Evolutionary conservation across 2,113 vertebrate genomes (phyloP).

Genomic region (Leptobrachium ailaonicum): DNA sequence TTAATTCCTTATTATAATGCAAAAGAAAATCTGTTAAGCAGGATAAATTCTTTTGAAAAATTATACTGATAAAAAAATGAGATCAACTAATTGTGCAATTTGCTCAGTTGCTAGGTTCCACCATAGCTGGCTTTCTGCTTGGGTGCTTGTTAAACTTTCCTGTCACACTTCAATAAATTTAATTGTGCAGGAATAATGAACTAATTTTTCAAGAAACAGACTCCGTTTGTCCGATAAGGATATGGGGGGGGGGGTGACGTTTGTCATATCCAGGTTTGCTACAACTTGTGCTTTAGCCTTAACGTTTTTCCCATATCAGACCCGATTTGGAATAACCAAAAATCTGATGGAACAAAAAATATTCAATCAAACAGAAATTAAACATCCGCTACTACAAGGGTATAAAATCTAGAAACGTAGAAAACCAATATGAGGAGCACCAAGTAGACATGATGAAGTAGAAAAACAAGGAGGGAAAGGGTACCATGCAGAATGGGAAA

Average conservation of each 20-base stretch:
- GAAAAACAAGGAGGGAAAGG: no score
- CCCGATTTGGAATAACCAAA: no score
- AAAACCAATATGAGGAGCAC: no score
- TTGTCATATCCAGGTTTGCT: constrained; percentile 75
- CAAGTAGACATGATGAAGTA: no score
- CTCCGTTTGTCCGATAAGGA: constrained; percentile 90
- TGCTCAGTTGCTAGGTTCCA: constrained; percentile 76
- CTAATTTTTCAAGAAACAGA: constrained; percentile 98
- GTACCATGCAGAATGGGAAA: no score
- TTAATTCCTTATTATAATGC: constrained; percentile 58
- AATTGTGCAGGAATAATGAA: constrained; percentile 99
- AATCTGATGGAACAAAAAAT: no score
- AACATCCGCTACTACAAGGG: no score
- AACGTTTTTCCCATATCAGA: no score
- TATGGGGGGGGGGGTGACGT: constrained; percentile 89
- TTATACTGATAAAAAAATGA: constrained; percentile 92
- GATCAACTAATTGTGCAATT: constrained; percentile 87
- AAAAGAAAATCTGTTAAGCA: constrained; percentile 79
- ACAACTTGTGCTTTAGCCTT: background rate
- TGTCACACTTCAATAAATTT: constrained; percentile 99
- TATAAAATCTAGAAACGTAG: no score
- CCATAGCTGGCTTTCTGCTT: constrained; percentile 84
- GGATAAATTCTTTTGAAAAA: constrained; percentile 85
- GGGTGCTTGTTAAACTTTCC: constrained; percentile 87
- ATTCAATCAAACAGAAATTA: no score